Conservation (phyloP, 2,113 vertebrate genomes). For the Athene noctua region DNA sequence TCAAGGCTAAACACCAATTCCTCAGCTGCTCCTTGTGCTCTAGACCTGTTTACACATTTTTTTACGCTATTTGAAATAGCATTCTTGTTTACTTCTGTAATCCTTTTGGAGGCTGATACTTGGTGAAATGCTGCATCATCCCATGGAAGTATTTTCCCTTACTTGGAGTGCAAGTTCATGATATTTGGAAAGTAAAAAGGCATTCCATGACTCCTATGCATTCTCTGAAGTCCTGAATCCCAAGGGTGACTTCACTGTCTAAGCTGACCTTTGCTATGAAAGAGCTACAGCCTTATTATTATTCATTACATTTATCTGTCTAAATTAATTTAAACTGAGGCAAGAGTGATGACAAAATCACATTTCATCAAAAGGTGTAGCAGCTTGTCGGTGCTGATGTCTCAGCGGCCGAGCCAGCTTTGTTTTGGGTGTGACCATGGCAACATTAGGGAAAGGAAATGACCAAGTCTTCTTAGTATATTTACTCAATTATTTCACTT, state of each 20-base stretch:
- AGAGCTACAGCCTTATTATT: not conserved
- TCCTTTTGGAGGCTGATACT: not conserved
- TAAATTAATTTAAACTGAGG: not conserved
- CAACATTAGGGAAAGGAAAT: slow-evolving; percentile 49
- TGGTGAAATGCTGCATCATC: not conserved
- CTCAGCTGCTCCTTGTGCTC: too few relatives aligned
- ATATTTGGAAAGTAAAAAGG: not conserved
- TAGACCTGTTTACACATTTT: not conserved
- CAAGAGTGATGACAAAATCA: not conserved
- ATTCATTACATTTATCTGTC: not conserved
- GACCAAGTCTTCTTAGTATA: not conserved
- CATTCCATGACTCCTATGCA: not conserved
- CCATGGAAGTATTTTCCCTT: not conserved
- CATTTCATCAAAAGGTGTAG: not conserved
- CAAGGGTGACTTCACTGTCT: not conserved
- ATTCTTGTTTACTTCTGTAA: not conserved
- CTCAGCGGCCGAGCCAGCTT: not conserved
- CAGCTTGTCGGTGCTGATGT: not conserved
- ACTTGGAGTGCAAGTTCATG: slow-evolving; percentile 6
- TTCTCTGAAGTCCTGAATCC: not conserved
- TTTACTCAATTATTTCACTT: slow-evolving; percentile 56
- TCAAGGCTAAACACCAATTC: too few relatives aligned
- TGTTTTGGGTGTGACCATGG: slow-evolving; percentile 38
- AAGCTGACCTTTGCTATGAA: not conserved
- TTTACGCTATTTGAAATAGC: not conserved